Base-by-base conservation (phyloP, 2,113 vertebrate genomes). In the Sorex araneus region DNA sequence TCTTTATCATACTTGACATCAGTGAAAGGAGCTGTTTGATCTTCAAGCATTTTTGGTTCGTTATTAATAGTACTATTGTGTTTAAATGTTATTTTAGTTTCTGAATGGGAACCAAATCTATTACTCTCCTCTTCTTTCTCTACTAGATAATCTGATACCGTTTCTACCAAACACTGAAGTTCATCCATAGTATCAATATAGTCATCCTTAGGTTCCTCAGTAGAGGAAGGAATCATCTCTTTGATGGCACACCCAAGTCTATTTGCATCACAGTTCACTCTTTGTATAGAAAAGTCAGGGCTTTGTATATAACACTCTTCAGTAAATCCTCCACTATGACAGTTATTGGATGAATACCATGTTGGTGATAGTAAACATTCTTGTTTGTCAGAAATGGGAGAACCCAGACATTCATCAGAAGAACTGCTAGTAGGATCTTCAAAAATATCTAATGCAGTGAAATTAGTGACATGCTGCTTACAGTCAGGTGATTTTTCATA, bases 41-140 rank as follows among this genome's bases (percentile, higher is more conserved):
- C 95, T 66, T 95, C 97, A 69, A n/a, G 19, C 9, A 80, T 93
- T 82, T 96, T 97, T 63, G 67, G 93, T 95, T 54, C 34, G 40
- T 91, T 87, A 92, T 95, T 96, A 96, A 95, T 86, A 90, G 90
- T 66, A 94, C 86, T 96, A 84, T 71, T 8, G 89, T 94, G 96
- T 80, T 96, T 95, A 34, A 73, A 28, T 79, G 92, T 95, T 95
- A 97, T 98, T 88, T 95, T 94, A 13, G 96, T 93, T 96, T 98
- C 97, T 60, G 99, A 96, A 86, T 99, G 86, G 1, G 98, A 96
- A 94, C 98, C 98, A 95, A 98, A 99, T 84, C 97, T 99, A 87
- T 97, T 99, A 76, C 99, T 98, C 97, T 99, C 99, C 94, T 99
- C 98, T 96, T 99, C 99, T 95, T 99, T 99, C 88, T 99, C 98